These are phyloP conservation scores for Hiodon alosoides DNA, from an alignment of 2,113 vertebrate genomes.

Conservation along the genomic window DNA sequence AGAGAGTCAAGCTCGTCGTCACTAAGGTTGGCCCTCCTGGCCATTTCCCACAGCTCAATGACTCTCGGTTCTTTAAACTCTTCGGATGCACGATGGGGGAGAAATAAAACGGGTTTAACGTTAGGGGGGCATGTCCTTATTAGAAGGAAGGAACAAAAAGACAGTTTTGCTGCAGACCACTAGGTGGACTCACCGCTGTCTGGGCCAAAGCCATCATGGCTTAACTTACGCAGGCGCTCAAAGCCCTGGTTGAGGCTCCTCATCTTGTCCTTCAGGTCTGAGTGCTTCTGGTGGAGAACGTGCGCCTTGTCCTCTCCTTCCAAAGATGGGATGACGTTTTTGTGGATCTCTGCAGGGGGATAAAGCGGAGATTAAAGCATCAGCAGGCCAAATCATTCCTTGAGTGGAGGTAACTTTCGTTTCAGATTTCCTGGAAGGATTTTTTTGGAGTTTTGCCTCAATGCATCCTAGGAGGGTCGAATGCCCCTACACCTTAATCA, in stretches of 20 bases:
- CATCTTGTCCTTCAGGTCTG: conserved; percentile 80
- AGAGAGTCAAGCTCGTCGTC: conserved; percentile 86
- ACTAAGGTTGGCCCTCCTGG: conserved; percentile 79
- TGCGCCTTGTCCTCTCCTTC: conserved; percentile 70
- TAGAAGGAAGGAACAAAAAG: neutral
- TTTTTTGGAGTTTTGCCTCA: neutral
- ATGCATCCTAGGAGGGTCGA: too few relatives aligned
- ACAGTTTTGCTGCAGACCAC: neutral
- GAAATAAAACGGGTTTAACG: neutral
- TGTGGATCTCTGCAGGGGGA: conserved; percentile 69
- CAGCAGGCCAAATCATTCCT: neutral
- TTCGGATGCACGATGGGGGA: conserved; percentile 34
- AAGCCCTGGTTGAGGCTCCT: conserved; percentile 82
- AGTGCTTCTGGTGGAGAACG: conserved; percentile 70
- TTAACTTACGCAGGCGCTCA: conserved; percentile 81
- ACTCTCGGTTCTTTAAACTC: conserved; percentile 92
- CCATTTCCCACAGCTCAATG: conserved; percentile 92
- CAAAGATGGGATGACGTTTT: conserved; percentile 74
- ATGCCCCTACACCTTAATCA: too few relatives aligned
- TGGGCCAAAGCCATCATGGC: conserved; percentile 78
- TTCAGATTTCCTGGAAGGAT: neutral
- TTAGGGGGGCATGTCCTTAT: neutral
- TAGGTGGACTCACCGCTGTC: conserved; percentile 65
- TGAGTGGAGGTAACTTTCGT: neutral
- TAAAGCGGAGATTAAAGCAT: neutral